Percentiles rank a stretch among this genome's conserved stretches.
Evolutionary conservation across 2,113 vertebrate genomes (phyloP).

Genomic region (Aramus guarauna): DNA sequence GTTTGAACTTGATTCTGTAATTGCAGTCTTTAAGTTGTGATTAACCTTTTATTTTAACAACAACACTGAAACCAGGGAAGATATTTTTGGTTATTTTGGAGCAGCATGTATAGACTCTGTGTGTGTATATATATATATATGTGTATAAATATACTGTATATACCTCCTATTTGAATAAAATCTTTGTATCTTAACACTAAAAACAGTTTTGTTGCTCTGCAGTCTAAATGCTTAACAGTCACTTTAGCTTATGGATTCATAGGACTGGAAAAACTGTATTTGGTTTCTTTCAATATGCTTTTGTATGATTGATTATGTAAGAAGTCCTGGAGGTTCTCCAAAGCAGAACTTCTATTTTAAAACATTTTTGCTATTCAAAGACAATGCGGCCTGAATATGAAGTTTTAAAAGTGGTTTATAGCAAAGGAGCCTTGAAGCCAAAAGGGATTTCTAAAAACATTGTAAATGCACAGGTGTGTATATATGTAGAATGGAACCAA

Average conservation of each 20-base stretch:
- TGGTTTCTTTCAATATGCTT: neutral
- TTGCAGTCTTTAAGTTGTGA: neutral
- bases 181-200: neutral
- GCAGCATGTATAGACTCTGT: no score
- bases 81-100: neutral
- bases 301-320: neutral
- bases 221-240: neutral
- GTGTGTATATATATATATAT: no score
- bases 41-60: neutral
- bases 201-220: neutral
- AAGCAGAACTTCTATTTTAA: neutral
- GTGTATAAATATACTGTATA: no score
- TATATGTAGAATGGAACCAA: no score
- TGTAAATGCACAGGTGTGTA: no score
- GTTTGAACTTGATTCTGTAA: neutral
- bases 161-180: neutral
- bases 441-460: neutral
- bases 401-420: neutral
- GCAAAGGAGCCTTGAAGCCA: neutral
- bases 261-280: neutral
- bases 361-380: neutral
- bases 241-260: neutral
- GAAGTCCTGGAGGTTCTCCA: neutral
- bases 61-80: neutral
- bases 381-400: neutral